Evolutionary conservation across 2,888 invertebrate species (phyloP).

Genomic region (Leptodirus hochenwartii): DNA sequence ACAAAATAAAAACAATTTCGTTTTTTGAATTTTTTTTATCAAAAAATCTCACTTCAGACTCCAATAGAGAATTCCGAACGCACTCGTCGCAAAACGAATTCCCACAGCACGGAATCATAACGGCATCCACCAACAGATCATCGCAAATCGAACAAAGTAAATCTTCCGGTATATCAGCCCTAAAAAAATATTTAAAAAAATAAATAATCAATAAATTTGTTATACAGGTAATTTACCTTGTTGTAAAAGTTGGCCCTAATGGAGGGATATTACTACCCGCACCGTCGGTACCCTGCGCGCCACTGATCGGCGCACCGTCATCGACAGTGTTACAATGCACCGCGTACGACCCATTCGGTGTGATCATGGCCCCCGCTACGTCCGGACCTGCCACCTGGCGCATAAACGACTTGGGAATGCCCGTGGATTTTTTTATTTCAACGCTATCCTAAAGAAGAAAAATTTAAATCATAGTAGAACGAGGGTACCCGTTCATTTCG

Average conservation of each 20-base stretch:
- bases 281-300: conserved; percentile 24
- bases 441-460: conserved; percentile 44
- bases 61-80: conserved; percentile 73
- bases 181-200: neutral
- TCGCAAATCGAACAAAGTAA: conserved; percentile 83
- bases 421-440: conserved; percentile 86
- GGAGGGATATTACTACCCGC: neutral
- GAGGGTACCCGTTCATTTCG: too few relatives aligned
- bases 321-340: too few relatives aligned
- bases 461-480: too few relatives aligned
- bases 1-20: too few relatives aligned
- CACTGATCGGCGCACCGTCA: conserved; percentile 34
- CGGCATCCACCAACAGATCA: conserved; percentile 85
- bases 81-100: conserved; percentile 98
- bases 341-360: conserved; percentile 71
- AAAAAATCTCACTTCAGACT: too few relatives aligned
- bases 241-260: neutral
- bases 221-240: neutral
- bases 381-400: conserved; percentile 78
- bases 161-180: conserved; percentile 75
- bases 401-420: conserved; percentile 94
- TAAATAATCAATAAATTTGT: neutral
- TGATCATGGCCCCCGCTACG: conserved; percentile 83
- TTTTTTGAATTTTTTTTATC: too few relatives aligned
- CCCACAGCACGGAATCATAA: conserved; percentile 96